Percentiles rank a stretch among this genome's conserved stretches.
These are phyloP conservation scores for Heliothis subflexa DNA, from an alignment of 1,140 invertebrate species.

Conservation along the genomic window DNA sequence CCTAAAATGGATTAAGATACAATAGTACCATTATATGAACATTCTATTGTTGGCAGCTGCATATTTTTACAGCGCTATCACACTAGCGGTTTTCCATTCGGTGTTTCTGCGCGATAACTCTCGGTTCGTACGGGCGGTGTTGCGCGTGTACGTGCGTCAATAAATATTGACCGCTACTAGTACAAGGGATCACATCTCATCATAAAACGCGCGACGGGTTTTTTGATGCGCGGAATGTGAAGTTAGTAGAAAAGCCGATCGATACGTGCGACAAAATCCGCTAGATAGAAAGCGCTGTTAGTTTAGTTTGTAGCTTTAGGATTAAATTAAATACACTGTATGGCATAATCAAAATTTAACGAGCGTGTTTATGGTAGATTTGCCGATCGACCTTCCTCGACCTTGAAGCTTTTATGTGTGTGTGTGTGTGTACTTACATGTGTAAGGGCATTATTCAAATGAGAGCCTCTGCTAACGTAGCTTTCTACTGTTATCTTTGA, in stretches of 20 bases:
- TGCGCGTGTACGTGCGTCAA: too few species aligned
- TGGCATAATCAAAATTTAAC: conserved; percentile 20
- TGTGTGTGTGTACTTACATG: neutral
- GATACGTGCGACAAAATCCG: too few species aligned
- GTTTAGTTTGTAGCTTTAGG: too few species aligned
- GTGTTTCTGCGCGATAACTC: neutral
- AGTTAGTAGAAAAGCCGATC: too few species aligned
- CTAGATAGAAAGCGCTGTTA: too few species aligned
- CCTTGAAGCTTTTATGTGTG: neutral
- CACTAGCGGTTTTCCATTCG: neutral
- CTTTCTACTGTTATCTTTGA: neutral
- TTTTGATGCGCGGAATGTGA: too few species aligned
- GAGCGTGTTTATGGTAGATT: conserved; percentile 6
- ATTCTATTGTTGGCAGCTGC: neutral
- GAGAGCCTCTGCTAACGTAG: conserved; percentile 1
- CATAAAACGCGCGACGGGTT: too few species aligned
- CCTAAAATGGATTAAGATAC: neutral
- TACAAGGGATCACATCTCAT: too few species aligned
- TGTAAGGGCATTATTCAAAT: conserved; percentile 26
- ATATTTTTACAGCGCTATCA: neutral
- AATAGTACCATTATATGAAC: neutral
- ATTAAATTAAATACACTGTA: neutral
- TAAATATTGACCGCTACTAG: too few species aligned
- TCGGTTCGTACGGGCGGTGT: too few species aligned
- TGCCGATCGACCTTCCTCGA: conserved; percentile 1